phyloP scores from a whole-genome alignment of 2,888 invertebrate species.

The Andrena hattorfiana region DNA sequence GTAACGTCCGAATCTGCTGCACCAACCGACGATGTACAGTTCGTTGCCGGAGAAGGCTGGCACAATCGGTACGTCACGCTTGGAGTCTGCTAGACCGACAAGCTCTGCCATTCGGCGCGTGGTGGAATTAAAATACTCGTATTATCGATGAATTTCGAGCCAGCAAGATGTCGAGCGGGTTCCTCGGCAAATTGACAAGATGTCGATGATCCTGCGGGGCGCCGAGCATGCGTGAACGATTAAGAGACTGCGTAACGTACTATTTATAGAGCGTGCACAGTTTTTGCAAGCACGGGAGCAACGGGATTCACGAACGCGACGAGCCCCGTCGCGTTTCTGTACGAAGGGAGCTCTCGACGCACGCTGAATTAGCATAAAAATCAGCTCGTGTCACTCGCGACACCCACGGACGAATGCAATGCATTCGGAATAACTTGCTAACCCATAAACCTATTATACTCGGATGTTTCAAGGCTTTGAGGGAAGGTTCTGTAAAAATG shows the following conservation, averaged over 20 bases:
- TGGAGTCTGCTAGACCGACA: neutral
- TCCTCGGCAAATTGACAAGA: conserved; percentile 19
- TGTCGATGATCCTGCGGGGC: conserved; percentile 44
- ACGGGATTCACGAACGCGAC: neutral
- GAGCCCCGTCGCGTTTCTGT: neutral
- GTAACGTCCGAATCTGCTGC: conserved; percentile 7
- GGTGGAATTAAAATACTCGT: neutral
- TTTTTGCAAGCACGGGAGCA: conserved; percentile 21
- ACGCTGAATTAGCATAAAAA: neutral
- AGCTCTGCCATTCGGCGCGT: neutral
- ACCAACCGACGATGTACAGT: neutral
- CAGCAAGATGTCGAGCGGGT: neutral
- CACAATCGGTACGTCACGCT: neutral
- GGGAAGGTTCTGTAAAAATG: neutral
- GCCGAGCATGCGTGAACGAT: conserved; percentile 32
- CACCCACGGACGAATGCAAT: neutral
- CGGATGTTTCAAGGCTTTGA: too few relatives aligned
- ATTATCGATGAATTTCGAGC: neutral
- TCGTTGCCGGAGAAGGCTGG: too few relatives aligned
- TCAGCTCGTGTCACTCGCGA: neutral
- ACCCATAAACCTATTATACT: conserved; percentile 1
- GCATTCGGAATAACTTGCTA: neutral
- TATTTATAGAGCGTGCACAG: conserved; percentile 51
- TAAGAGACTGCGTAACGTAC: conserved; percentile 41
- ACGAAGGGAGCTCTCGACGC: neutral